Conservation (phyloP, 2,797 vertebrate species). For the Tachyglossus aculeatus region DNA sequence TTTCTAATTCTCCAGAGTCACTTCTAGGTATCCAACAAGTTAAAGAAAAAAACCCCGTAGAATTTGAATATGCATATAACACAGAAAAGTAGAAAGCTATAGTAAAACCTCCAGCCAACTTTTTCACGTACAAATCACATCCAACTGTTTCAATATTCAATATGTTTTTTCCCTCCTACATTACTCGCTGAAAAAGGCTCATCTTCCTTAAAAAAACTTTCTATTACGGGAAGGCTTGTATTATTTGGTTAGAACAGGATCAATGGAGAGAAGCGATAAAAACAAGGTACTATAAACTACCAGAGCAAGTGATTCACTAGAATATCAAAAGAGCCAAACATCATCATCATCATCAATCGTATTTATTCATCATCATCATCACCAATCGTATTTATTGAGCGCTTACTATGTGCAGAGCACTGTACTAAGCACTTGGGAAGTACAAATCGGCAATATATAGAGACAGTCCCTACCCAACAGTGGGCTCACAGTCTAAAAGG, state of each 20-base stretch:
- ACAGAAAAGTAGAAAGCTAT: constrained; percentile 30
- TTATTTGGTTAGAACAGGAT: constrained; percentile 56
- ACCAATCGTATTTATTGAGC: too few relatives aligned
- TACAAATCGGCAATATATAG: too few relatives aligned
- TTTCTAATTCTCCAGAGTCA: constrained; percentile 82
- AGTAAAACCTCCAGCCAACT: constrained; percentile 1
- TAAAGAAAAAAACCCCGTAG: constrained; percentile 17
- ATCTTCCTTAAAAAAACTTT: constrained; percentile 12
- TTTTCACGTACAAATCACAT: constrained; percentile 17
- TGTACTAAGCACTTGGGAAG: too few relatives aligned
- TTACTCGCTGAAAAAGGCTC: constrained; percentile 38
- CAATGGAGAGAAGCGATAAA: constrained; percentile 54
- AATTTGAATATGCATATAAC: constrained; percentile 51
- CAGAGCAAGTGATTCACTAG: constrained; percentile 26
- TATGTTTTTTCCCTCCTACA: not conserved
- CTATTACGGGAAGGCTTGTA: constrained; percentile 30
- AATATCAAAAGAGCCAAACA: constrained; percentile 23
- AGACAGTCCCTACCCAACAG: too few relatives aligned
- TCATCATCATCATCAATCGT: too few relatives aligned
- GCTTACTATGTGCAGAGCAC: too few relatives aligned
- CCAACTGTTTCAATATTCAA: constrained; percentile 36
- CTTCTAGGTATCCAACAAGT: constrained; percentile 79
- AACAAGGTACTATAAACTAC: constrained; percentile 17
- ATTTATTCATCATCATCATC: too few relatives aligned
- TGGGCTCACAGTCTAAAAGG: too few relatives aligned